phyloP scores from a whole-genome alignment of 2,797 vertebrate genomes.

The Notolabrus celidotus region DNA sequence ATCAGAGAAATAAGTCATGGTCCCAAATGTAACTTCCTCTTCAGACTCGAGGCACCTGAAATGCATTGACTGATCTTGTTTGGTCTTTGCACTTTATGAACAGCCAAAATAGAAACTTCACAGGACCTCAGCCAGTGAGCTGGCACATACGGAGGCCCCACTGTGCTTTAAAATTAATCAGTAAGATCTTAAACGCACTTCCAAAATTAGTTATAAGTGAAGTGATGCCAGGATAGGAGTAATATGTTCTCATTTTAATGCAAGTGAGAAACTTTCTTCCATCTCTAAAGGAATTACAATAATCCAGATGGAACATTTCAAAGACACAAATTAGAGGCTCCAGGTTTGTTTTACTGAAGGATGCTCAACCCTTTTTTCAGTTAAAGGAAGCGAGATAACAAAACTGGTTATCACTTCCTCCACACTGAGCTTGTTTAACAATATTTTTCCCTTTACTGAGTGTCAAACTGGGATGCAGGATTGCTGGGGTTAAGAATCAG shows the following conservation, averaged over 20 bases:
- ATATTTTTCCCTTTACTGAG: neutral
- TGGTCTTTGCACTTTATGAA: slow-evolving; percentile 7
- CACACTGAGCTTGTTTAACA: neutral
- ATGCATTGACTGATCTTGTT: slow-evolving; percentile 12
- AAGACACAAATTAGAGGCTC: neutral
- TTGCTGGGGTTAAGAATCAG: neutral
- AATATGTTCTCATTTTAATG: neutral
- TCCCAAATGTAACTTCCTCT: slow-evolving; percentile 7
- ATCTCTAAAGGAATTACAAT: slow-evolving; percentile 3
- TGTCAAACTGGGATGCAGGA: no score
- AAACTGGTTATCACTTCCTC: neutral
- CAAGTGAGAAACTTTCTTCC: slow-evolving; percentile 3
- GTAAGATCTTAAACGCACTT: slow-evolving; percentile 20
- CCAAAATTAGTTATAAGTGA: slow-evolving; percentile 22
- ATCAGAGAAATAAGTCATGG: neutral
- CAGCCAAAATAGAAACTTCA: slow-evolving; percentile 7
- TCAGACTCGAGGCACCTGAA: neutral
- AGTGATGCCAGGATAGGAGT: slow-evolving; percentile 15
- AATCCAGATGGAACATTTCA: slow-evolving; percentile 2
- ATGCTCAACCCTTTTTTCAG: neutral
- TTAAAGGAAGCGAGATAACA: neutral
- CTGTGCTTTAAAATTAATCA: slow-evolving; percentile 32
- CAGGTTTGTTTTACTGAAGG: slow-evolving; percentile 1
- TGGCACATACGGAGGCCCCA: neutral
- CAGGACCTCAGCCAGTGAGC: slow-evolving; percentile 17